Evolutionary conservation across 2,888 invertebrate genomes (phyloP).

Genomic region (Unio delphinus): DNA sequence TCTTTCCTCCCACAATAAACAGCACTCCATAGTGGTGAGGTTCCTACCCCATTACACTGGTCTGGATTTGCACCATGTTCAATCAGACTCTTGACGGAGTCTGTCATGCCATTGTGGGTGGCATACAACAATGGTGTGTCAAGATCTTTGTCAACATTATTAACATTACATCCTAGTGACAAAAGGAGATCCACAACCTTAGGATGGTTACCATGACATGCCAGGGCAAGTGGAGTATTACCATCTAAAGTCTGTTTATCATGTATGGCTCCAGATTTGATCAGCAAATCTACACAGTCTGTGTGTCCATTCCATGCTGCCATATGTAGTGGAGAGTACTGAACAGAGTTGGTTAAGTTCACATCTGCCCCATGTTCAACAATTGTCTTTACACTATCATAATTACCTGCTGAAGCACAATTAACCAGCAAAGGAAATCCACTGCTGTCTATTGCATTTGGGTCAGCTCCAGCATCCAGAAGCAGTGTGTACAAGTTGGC

Average conservation of each 20-base stretch:
- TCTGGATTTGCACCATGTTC: conserved; percentile 50
- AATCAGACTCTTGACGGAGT: conserved; percentile 38
- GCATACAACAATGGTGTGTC: conserved; percentile 58
- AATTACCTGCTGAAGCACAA: conserved; percentile 39
- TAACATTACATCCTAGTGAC: conserved; percentile 48
- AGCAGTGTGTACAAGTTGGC: neutral
- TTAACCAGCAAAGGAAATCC: conserved; percentile 40
- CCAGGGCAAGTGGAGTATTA: conserved; percentile 55
- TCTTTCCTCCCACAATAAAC: conserved; percentile 32
- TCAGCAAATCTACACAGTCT: conserved; percentile 39
- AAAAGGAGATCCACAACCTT: conserved; percentile 38
- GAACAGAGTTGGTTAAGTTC: conserved; percentile 27
- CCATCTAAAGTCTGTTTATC: conserved; percentile 45
- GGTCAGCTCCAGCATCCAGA: conserved; percentile 39
- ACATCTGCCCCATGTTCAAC: conserved; percentile 43
- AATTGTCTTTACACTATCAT: conserved; percentile 32
- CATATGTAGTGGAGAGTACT: conserved; percentile 54
- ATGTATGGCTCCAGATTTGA: conserved; percentile 25
- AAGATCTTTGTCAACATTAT: conserved; percentile 54
- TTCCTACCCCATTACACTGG: conserved; percentile 29
- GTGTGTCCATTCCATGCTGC: conserved; percentile 57
- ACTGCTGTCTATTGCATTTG: conserved; percentile 14
- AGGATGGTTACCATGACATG: conserved; percentile 47
- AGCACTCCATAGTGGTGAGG: conserved; percentile 59
- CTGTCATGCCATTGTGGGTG: conserved; percentile 47